Percentiles rank a stretch among this genome's conserved stretches.
phyloP scores from a whole-genome alignment of 2,888 invertebrate species.

The Brachyopa scutellaris region DNA sequence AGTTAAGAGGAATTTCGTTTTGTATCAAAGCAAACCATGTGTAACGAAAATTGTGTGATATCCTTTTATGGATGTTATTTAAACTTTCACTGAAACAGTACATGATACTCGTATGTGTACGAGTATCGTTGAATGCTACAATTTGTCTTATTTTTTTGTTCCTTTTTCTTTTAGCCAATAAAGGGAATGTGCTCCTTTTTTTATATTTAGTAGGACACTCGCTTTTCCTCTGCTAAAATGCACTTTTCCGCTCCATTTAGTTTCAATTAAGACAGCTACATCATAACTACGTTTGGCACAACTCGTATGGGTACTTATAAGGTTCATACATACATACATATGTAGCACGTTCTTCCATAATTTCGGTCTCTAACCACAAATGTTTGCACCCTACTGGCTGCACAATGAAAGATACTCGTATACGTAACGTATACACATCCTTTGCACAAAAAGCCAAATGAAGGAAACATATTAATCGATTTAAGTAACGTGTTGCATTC shows the following conservation, averaged over 20 bases:
- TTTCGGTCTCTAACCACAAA: constrained; percentile 2
- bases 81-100: constrained; percentile 47
- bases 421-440: too few species aligned
- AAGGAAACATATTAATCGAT: constrained; percentile 49
- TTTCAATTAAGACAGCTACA: constrained; percentile 66
- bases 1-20: constrained; percentile 31
- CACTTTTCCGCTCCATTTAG: constrained; percentile 68
- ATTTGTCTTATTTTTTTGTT: constrained; percentile 11
- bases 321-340: too few species aligned
- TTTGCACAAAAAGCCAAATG: background rate
- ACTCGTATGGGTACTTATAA: background rate
- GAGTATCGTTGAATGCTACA: background rate
- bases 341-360: too few species aligned
- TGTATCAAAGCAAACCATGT: constrained; percentile 24
- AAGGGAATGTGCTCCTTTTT: background rate
- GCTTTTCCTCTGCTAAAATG: constrained; percentile 38
- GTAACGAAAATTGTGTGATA: constrained; percentile 31
- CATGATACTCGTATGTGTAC: constrained; percentile 15
- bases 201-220: constrained; percentile 1
- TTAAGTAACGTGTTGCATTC: background rate
- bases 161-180: background rate
- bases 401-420: background rate
- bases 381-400: background rate
- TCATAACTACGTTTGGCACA: constrained; percentile 44
- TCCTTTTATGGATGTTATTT: constrained; percentile 49